Evolutionary conservation across 2,797 vertebrate species (phyloP).

Genomic region (Masticophis lateralis): DNA sequence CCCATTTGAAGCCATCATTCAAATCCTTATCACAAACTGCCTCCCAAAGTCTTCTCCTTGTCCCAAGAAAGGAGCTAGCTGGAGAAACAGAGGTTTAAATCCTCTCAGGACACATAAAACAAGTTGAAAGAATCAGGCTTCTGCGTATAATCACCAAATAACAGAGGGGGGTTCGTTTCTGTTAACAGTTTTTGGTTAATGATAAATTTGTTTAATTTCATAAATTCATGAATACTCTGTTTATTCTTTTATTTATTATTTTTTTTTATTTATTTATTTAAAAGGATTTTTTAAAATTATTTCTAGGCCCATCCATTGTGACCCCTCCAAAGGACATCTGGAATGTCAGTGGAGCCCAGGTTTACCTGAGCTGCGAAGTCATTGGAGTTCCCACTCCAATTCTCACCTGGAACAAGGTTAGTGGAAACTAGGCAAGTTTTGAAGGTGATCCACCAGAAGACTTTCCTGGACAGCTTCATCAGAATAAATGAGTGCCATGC

Average conservation of each 20-base stretch:
- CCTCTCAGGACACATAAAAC: neutral
- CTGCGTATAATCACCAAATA: neutral
- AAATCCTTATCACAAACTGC: neutral
- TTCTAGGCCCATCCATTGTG: conserved; percentile 84
- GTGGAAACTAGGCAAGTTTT: conserved; percentile 6
- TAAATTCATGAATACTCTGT: neutral
- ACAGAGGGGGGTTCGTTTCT: neutral
- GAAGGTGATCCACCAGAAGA: neutral
- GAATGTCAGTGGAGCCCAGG: conserved; percentile 88
- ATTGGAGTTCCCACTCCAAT: conserved; percentile 89
- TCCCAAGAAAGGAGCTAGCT: neutral
- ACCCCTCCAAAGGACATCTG: conserved; percentile 86
- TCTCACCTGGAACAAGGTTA: conserved; percentile 91
- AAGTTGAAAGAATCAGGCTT: neutral
- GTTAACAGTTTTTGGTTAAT: neutral
- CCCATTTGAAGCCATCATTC: neutral
- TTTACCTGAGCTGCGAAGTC: conserved; percentile 91
- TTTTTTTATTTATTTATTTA: too few relatives aligned
- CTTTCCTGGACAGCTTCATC: neutral
- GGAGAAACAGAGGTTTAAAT: neutral
- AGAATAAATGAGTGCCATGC: neutral
- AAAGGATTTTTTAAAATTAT: neutral
- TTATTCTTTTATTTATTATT: too few relatives aligned
- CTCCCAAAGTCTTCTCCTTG: neutral
- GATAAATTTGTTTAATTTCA: neutral